Evolutionary conservation across 2,888 invertebrate species (phyloP), one percentile per base, ranked within the genome.

Genomic region (Eugnorisma glareosa): DNA sequence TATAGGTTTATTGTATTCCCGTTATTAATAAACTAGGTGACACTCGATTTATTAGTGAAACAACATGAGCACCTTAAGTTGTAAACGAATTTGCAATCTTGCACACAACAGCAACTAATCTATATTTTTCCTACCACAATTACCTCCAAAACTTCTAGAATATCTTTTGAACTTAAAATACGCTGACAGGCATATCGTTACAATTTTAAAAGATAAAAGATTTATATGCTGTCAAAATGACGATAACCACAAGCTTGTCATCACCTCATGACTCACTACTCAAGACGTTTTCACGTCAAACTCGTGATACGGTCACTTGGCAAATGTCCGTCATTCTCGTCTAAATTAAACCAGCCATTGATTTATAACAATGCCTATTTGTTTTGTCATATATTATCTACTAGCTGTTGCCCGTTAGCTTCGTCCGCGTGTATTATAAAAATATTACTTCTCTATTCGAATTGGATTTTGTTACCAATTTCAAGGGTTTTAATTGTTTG

Each of bases 271-370:
- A 83, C 15, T 83, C 74, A 85, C 57, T 45, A 35, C 48, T 72
- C 54, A 69, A 66, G 63, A 72, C 57, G 73, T 68, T 67, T 82
- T 66, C 71, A 72, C 79, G 75, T 67, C 74, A 78, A 82, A 54
- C 59, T 48, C n/a, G 61, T 71, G 45, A n/a, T 63, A 66, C 63
- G 69, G 59, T 79, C 83, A 79, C 73, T 84, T 83, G 84, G 84
- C 84, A 79, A 86, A 57, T 79, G 76, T 79, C 64, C 64, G 76
- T 64, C 64, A 86, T 86, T 76, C 75, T 79, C 69, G 79, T 85
- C 83, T 83, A 71, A 82, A 84, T 82, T 85, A 76, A 82, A 76
- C 73, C 18, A 67, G 43, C 64, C 45, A 84, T 73, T 85, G 86
- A 84, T 82, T 75, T 76, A 85, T 69, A 76, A 74, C 69, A 83